These are phyloP conservation scores for Lysandra coridon DNA, from an alignment of 2,888 invertebrate species.

Conservation along the genomic window DNA sequence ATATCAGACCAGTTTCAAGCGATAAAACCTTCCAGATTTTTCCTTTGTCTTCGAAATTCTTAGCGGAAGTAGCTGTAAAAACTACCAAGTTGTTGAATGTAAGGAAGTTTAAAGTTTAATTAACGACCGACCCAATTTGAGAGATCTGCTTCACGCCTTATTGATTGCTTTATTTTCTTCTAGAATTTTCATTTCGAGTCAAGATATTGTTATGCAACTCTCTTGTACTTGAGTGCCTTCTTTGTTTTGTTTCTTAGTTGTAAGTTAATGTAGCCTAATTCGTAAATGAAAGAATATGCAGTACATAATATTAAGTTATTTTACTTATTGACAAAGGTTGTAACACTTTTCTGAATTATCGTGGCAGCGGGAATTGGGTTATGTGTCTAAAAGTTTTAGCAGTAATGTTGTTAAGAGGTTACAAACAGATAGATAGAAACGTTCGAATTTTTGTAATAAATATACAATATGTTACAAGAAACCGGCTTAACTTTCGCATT, in stretches of 20 bases:
- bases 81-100: slow-evolving; percentile 14
- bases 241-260: neutral
- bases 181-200: neutral
- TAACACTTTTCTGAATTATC: too few relatives aligned
- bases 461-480: neutral
- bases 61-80: neutral
- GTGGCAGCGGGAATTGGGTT: too few relatives aligned
- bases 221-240: neutral
- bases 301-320: too few relatives aligned
- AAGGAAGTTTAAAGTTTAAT: slow-evolving; percentile 5
- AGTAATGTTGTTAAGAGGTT: too few relatives aligned
- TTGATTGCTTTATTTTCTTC: neutral
- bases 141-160: slow-evolving; percentile 10
- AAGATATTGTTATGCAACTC: neutral
- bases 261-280: too few relatives aligned
- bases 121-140: slow-evolving; percentile 3
- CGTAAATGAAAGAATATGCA: too few relatives aligned
- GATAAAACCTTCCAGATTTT: slow-evolving; percentile 1
- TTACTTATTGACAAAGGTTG: too few relatives aligned
- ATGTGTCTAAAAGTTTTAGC: too few relatives aligned
- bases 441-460: too few relatives aligned
- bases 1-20: slow-evolving; percentile 1
- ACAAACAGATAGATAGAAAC: too few relatives aligned
- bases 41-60: slow-evolving; percentile 4
- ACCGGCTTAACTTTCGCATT: too few relatives aligned